These are phyloP conservation scores for Leptopilina drosophilae DNA, from an alignment of 2,888 invertebrate species.

Conservation along the genomic window DNA sequence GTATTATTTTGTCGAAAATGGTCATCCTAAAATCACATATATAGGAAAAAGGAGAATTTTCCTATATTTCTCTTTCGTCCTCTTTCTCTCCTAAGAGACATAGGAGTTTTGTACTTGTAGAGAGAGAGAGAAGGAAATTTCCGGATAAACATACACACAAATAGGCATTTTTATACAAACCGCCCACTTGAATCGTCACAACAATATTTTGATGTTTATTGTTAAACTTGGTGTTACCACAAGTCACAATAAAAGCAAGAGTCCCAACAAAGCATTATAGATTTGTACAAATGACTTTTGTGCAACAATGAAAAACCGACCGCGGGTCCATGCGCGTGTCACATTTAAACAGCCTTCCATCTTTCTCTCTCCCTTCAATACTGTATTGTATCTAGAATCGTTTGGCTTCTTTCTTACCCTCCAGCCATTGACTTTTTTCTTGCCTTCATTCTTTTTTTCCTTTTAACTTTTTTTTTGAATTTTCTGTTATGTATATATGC, in stretches of 20 bases:
- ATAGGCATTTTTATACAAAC: constrained; percentile 56
- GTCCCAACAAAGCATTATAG: constrained; percentile 61
- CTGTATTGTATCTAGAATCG: no score
- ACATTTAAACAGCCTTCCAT: constrained; percentile 44
- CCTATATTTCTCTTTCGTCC: not conserved
- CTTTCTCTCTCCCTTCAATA: constrained; percentile 29
- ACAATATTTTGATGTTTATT: constrained; percentile 49
- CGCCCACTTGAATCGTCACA: constrained; percentile 60
- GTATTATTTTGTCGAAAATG: constrained; percentile 5
- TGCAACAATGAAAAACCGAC: constrained; percentile 53
- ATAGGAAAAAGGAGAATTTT: constrained; percentile 49
- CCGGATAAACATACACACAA: constrained; percentile 62
- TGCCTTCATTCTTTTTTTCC: not conserved
- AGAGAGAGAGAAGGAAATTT: constrained; percentile 45
- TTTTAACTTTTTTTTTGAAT: constrained; percentile 29
- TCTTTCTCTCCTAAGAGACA: no score
- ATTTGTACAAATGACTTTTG: constrained; percentile 60
- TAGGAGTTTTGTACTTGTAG: no score
- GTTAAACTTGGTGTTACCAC: constrained; percentile 56
- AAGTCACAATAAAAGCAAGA: constrained; percentile 53
- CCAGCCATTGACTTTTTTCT: constrained; percentile 1
- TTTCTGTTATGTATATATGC: not conserved
- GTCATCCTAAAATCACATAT: constrained; percentile 20
- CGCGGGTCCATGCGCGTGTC: constrained; percentile 57
- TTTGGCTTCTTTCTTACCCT: constrained; percentile 42